Evolutionary conservation across 2,113 vertebrate species (phyloP), one percentile per base, ranked within the genome.

Genomic region (Irena cyanogastra): DNA sequence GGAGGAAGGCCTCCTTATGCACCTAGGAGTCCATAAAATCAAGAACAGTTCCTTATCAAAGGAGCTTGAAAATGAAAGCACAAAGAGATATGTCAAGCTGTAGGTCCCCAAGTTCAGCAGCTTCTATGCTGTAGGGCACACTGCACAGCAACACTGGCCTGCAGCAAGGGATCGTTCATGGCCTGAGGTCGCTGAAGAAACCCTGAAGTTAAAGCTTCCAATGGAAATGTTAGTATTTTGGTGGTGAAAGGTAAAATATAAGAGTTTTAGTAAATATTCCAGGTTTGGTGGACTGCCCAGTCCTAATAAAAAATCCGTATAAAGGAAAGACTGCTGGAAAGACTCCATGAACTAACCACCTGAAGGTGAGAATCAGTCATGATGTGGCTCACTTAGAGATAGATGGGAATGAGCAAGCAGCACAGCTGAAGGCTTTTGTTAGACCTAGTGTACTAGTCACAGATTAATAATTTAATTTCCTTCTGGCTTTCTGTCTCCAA

Each of bases 381-480:
- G 35, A 76, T 31, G 47, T 60, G 45, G 35, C 44, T 91, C 24
- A 31, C 33, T 60, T 56, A 64, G 60, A 93, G 30, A 42, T 81
- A 66, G 53, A 57, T 57, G 28, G 20, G 83, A 90, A 82, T 64
- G 18, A 83, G 31, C 44, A 91, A 41, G 26, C 4, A 56, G 17
- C 26, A 88, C 16, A 89, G 49, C 6, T 91, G 61, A 90, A 91
- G 16, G 20, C 8, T 91, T 89, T 82, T 89, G 27, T 91, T 69
- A 89, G 52, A 71, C 72, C 30, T 49, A 23, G 47, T 59, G 30
- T 90, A 47, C 68, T 80, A 95, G 69, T 50, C 79, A 80, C 13
- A 44, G 19, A 83, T 94, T 76, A 96, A 96, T 88, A 91, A 94
- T 95, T 94, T 77, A 76, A 65, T 92, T 89, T 96, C 35, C 80